These are phyloP conservation scores for Rhagologus leucostigma DNA, from an alignment of 2,113 vertebrate genomes.

Conservation along the genomic window DNA sequence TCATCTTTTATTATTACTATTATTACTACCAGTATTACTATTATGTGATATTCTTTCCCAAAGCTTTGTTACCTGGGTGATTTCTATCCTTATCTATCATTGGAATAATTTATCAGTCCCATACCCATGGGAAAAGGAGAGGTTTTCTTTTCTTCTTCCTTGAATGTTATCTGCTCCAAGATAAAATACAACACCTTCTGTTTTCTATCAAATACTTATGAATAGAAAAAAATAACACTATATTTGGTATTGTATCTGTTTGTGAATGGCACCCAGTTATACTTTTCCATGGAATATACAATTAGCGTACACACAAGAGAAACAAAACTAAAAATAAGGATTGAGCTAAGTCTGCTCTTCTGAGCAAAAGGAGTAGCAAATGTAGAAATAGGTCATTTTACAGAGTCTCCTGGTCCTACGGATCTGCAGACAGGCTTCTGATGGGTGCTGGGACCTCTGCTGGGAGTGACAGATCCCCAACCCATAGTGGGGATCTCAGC, in stretches of 20 bases:
- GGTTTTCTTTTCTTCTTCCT: background rate
- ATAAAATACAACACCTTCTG: slow-evolving; percentile 27
- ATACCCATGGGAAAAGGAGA: background rate
- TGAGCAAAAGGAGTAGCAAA: background rate
- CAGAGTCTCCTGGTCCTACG: background rate
- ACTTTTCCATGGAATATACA: background rate
- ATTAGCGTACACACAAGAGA: background rate
- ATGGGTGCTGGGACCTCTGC: background rate
- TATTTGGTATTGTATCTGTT: background rate
- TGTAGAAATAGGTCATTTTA: background rate
- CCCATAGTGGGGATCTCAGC: background rate
- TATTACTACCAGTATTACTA: background rate
- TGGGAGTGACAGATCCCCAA: too few species aligned
- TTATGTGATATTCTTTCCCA: background rate
- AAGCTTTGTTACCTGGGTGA: background rate
- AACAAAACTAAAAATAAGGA: background rate
- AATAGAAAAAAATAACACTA: background rate
- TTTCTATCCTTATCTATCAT: background rate
- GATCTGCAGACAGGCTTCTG: background rate
- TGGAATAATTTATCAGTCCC: background rate
- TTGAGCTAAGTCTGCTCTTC: background rate
- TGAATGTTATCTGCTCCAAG: slow-evolving; percentile 17
- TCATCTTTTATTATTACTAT: background rate
- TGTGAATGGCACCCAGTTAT: background rate
- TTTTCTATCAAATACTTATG: slow-evolving; percentile 2